Base-by-base conservation (phyloP, 2,797 vertebrate species). In the Sebastes baramenuke region DNA sequence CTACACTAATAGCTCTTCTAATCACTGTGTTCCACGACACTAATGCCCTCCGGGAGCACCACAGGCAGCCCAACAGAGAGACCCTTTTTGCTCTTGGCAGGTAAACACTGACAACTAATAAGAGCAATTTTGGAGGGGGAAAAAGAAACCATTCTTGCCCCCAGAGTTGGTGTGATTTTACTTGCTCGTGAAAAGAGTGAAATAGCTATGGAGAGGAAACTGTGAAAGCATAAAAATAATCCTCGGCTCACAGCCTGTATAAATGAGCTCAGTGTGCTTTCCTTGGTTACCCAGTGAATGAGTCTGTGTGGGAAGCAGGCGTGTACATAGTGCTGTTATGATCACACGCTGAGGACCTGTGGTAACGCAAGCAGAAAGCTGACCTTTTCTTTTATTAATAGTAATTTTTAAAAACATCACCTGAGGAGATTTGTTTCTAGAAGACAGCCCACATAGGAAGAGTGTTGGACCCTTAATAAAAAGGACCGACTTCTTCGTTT, bases 1-100 rank as follows among this genome's bases (percentile, higher is more conserved):
- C 82, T 74, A 65, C 82, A 81, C 80, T 86, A 89, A 91, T 66
- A 82, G 82, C 83, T 83, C 42, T 66, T 84, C 82, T 92, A 90
- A 92, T 90, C 87, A 90, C 46, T n/a, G 18, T 49, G 46, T 49
- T 49, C 46, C 46, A 49, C 18, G 18, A 75, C 60, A 62, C 84
- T 83, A 80, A 76, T 62, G 79, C 62, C 82, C 68, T 38, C 20
- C 0, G 62, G 76, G 74, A 84, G 64, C 72, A 52, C 20, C 73
- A 24, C 6, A 46, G 67, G 76, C 72, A 74, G 80, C 55, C 67
- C 71, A 73, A 55, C 69, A 77, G 32, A 73, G 67, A 71, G 42
- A 56, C 52, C 70, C 65, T 73, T 86, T 80, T 80, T 87, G 60
- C 72, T 14, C 70, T 78, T 66, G 42, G 66, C 76, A 82, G 77